Base-by-base conservation (phyloP, 64 coral and sea anemone genomes). In the Exaiptasia diaphana region DNA sequence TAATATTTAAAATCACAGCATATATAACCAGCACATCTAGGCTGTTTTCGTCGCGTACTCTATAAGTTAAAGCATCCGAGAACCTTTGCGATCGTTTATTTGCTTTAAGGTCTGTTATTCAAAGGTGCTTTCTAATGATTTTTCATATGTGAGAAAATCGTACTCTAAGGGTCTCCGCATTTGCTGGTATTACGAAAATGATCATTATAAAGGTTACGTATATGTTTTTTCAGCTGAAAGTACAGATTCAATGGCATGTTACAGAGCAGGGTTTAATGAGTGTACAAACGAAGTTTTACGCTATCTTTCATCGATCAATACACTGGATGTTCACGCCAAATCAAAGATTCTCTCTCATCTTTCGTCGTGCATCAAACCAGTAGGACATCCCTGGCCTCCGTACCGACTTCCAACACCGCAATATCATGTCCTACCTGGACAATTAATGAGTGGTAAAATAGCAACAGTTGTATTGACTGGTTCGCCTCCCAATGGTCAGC, bases 211-310 rank as follows among this genome's bases (percentile, higher is more conserved):
- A 32, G 26, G 5, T 7, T 21, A 11, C n/a, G 50, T 63, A 39
- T 21, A 23, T 61, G 12, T 38, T 54, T 73, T 48, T 63, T 8
- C 78, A 73, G 87, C 62, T 82, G 67, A 52, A 35, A 25, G 38
- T 31, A 48, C 88, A 73, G 26, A 40, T 14, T 89, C 88, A 11
- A 38, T 97, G 22, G 93, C 93, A 12, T 73, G 91, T 21, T 97
- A 97, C 44, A 70, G 93, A 42, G 93, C 93, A 45, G 93, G 93
- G 5, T 97, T 91, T 31, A 97, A 91, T 24, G 82, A 97, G 31
- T 91, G 93, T 28, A 83, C 88, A 15, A 78, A 71, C 36, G 93
- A 97, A 74, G 76, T 97, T 52, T 86, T 77, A 25, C 83, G 93
- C 0, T 91, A 91, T 64, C 64, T 97, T 3, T 83, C 83, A 41